These are phyloP conservation scores for Monomorium pharaonis DNA, from an alignment of 1,140 invertebrate species.

Conservation along the genomic window DNA sequence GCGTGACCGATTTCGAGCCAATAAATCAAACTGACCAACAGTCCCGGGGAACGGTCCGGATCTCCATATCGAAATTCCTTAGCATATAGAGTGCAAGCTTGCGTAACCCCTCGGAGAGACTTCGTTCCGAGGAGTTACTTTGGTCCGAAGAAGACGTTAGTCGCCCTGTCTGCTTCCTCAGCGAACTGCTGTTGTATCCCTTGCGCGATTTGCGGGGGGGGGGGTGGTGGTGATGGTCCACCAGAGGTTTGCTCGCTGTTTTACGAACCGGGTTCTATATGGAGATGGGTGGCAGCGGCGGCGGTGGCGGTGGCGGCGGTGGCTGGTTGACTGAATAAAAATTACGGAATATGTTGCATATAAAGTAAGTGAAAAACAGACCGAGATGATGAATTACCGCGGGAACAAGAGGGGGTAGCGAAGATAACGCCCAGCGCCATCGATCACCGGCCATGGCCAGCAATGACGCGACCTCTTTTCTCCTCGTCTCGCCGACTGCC, in stretches of 20 bases:
- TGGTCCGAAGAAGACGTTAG: slow-evolving; percentile 33
- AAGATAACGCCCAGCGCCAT: slow-evolving; percentile 84
- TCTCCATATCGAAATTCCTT: slow-evolving; percentile 81
- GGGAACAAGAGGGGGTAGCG: slow-evolving; percentile 73
- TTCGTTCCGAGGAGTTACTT: slow-evolving; percentile 39
- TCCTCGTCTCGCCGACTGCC: slow-evolving; percentile 26
- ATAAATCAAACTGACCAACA: slow-evolving; percentile 85
- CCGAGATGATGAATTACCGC: slow-evolving; percentile 84
- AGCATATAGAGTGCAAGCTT: slow-evolving; percentile 79
- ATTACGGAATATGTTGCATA: slow-evolving; percentile 86
- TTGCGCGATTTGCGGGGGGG: slow-evolving; percentile 7
- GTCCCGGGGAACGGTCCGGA: slow-evolving; percentile 65
- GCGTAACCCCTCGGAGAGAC: slow-evolving; percentile 72
- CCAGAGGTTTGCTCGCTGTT: slow-evolving; percentile 51
- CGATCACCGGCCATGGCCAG: slow-evolving; percentile 82
- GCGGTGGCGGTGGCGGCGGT: slow-evolving; percentile 54
- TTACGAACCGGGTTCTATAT: slow-evolving; percentile 59
- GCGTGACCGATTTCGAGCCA: slow-evolving; percentile 79
- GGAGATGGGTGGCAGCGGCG: slow-evolving; percentile 36
- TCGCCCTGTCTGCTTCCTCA: slow-evolving; percentile 23
- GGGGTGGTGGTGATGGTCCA: slow-evolving; percentile 54
- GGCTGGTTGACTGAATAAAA: slow-evolving; percentile 84
- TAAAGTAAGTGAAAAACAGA: slow-evolving; percentile 86
- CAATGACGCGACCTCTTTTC: slow-evolving; percentile 81
- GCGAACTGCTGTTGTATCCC: background rate